Conservation (phyloP, 37 sponge, comb jelly and placozoan genomes). For the Dysidea cf. avara region DNA sequence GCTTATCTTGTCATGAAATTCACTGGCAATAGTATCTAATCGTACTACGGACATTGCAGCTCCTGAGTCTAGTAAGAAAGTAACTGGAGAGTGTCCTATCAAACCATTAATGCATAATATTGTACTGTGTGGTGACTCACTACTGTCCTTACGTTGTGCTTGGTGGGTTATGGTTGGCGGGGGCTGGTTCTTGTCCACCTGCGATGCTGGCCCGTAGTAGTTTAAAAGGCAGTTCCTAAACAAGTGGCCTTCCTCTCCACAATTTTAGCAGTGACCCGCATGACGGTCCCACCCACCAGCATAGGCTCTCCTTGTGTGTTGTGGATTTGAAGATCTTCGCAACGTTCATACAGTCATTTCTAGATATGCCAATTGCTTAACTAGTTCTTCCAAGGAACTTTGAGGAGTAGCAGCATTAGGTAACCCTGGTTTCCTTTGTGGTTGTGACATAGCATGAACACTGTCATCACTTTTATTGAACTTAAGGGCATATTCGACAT, state of each 20-base stretch:
- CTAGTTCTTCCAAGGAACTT: constrained; percentile 2
- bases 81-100: constrained; percentile 6
- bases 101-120: background rate
- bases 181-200: constrained; percentile 11
- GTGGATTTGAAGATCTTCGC: background rate
- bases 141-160: background rate
- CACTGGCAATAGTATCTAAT: too few species aligned
- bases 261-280: constrained; percentile 4
- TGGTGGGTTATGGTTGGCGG: constrained; percentile 7
- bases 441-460: too few species aligned
- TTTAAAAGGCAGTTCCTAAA: constrained; percentile 26
- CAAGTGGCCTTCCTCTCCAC: constrained; percentile 30
- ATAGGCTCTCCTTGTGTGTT: too few species aligned
- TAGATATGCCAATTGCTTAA: constrained; percentile 13
- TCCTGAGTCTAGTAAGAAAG: constrained; percentile 17
- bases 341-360: constrained; percentile 2
- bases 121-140: background rate
- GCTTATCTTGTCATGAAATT: background rate
- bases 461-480: background rate
- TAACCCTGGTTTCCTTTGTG: too few species aligned
- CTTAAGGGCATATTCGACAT: constrained; percentile 24
- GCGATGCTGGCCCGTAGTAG: constrained; percentile 15
- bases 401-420: background rate
- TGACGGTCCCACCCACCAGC: too few species aligned
- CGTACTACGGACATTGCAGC: constrained; percentile 20